These are phyloP conservation scores for Bambusicola thoracicus DNA, from an alignment of 2,113 vertebrate species.

Conservation along the genomic window DNA sequence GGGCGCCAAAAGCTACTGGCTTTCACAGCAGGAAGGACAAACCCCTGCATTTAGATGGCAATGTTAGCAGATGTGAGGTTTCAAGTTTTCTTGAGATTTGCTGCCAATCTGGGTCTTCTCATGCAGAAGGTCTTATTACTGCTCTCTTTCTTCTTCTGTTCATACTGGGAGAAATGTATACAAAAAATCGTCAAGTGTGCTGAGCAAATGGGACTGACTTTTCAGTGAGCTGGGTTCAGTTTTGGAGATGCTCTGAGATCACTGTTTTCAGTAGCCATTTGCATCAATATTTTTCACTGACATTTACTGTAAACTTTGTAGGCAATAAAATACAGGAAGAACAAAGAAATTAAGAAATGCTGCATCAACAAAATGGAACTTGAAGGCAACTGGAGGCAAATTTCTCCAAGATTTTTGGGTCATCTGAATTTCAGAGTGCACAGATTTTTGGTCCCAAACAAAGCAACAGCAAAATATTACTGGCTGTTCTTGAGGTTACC, in stretches of 20 bases:
- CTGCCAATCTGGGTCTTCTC: slow-evolving; percentile 18
- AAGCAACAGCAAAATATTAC: background rate
- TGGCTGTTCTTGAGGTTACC: background rate
- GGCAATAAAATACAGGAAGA: background rate
- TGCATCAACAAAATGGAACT: background rate
- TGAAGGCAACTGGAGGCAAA: background rate
- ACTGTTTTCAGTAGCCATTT: background rate
- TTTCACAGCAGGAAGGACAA: slow-evolving; percentile 46
- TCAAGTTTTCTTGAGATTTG: slow-evolving; percentile 30
- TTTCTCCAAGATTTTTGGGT: background rate
- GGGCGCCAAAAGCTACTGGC: slow-evolving; percentile 18
- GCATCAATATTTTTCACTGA: background rate
- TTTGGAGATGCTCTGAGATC: background rate
- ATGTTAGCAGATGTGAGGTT: slow-evolving; percentile 52
- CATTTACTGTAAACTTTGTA: background rate
- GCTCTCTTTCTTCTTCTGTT: background rate
- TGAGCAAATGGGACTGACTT: background rate
- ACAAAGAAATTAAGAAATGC: background rate
- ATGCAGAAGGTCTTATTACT: slow-evolving; percentile 39
- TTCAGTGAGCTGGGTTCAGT: background rate
- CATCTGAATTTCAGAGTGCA: background rate
- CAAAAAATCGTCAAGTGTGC: background rate
- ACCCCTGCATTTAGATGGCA: slow-evolving; percentile 22
- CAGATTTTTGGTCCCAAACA: background rate
- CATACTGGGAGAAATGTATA: background rate